Evolutionary conservation across 35 echinoderm and acorn worm genomes (phyloP).

Genomic region (Lytechinus variegatus): DNA sequence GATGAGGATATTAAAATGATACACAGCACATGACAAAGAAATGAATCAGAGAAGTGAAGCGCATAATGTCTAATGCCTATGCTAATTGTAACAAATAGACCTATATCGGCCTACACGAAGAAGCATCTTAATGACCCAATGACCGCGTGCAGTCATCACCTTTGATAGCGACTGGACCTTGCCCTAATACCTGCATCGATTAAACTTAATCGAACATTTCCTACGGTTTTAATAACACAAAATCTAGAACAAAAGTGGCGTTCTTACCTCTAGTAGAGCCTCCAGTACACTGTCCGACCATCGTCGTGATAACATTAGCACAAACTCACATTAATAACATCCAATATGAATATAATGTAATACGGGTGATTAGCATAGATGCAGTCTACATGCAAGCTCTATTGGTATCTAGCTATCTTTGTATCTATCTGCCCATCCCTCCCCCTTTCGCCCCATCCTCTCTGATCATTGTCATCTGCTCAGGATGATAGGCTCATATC

Average conservation of each 20-base stretch:
- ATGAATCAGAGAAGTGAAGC: no score
- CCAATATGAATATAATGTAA: not conserved
- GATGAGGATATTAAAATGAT: no score
- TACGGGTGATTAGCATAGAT: not conserved
- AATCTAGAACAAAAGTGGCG: not conserved
- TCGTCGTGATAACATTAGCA: not conserved
- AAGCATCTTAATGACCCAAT: not conserved
- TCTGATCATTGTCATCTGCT: not conserved
- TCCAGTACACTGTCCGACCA: slow-evolving; percentile 23
- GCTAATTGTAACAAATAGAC: not conserved
- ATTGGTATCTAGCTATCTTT: not conserved
- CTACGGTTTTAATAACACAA: not conserved
- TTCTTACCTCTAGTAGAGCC: slow-evolving; percentile 36
- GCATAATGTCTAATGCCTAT: not conserved
- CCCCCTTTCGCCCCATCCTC: not conserved
- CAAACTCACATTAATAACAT: slow-evolving; percentile 16
- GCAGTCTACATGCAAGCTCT: not conserved
- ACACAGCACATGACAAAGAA: no score
- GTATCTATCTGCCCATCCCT: not conserved
- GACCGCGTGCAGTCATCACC: not conserved
- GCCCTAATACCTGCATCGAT: not conserved
- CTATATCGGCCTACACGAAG: not conserved
- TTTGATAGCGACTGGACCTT: not conserved
- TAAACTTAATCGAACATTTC: not conserved
- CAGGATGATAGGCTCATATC: not conserved